Base-by-base conservation (phyloP, 2,888 invertebrate species). In the Brachypalpus laphriformis region DNA sequence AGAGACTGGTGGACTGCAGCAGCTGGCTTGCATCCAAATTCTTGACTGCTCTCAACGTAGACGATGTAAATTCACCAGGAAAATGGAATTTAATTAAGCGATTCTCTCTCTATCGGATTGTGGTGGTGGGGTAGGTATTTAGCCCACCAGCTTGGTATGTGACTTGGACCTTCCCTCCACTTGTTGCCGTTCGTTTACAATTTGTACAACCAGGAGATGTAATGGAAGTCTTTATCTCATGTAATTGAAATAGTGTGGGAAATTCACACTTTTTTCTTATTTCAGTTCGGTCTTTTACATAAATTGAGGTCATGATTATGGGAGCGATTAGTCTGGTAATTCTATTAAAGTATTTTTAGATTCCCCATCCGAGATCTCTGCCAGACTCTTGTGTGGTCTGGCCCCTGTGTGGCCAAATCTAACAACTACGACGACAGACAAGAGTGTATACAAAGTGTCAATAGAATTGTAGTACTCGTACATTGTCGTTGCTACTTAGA, bases 11-110 rank as follows among this genome's bases (percentile, higher is more conserved):
- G 18, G 31, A 8, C 20, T 18, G 45, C 57, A 14, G 22, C 76
- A 63, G 54, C 66, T 83, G 83, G 83, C 83, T 74, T 56, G 40
- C 45, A 49, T 78, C 83, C 83, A 83, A 83, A 74, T 74, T 70
- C 68, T 57, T 61, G 54, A 77, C 71, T 40, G 11, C 59, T 28
- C 20, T 11, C 42, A 5, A 25, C 51, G 59, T 20, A 31, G 70
- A 28, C 63, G 68, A 74, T 83, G 74, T 70, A 83, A 80, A 83
- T 75, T 70, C 25, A 80, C 51, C 63, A 74, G 68, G 68, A 65
- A 80, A 83, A 83, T 83, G 74, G 80, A 83, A 83, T 83, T 80
- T 83, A 80, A 83, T 75, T 80, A 83, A 75, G 74, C 74, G 56
- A 65, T 83, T 37, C 11, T 34, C 34, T 9, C 5, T 34, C 9